A percentile compares a stretch with the other conserved stretches of the same genome.
Conservation (phyloP, 2,797 vertebrate genomes). For the Phylloscopus collybita region DNA sequence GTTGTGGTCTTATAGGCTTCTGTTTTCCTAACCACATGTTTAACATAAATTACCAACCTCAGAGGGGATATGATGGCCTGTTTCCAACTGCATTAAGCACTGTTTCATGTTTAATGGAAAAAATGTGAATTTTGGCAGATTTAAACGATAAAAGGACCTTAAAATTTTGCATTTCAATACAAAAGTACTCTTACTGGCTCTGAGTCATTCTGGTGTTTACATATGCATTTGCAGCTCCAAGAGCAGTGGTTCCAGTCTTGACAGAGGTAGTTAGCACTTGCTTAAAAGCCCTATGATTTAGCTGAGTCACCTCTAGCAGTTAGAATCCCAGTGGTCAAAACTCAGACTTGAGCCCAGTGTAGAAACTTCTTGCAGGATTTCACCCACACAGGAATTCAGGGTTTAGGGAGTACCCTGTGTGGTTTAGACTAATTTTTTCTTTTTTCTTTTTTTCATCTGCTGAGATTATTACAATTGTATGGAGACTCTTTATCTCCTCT, state of each 20-base stretch:
- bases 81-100: neutral
- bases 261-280: neutral
- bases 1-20: neutral
- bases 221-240: neutral
- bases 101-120: neutral
- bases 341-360: neutral
- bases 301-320: neutral
- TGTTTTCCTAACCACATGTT: neutral
- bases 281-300: neutral
- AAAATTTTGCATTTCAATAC: neutral
- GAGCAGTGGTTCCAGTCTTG: neutral
- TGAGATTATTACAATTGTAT: neutral
- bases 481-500: neutral
- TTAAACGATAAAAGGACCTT: neutral
- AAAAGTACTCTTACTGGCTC: neutral
- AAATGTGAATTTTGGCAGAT: neutral
- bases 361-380: neutral
- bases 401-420: neutral
- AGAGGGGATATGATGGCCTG: neutral
- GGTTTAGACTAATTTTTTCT: neutral
- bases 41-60: neutral
- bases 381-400: neutral
- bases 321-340: neutral
- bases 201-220: neutral
- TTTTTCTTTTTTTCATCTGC: neutral